Base-by-base conservation (phyloP, 2,797 vertebrate genomes). In the Pseudochirops cupreus region DNA sequence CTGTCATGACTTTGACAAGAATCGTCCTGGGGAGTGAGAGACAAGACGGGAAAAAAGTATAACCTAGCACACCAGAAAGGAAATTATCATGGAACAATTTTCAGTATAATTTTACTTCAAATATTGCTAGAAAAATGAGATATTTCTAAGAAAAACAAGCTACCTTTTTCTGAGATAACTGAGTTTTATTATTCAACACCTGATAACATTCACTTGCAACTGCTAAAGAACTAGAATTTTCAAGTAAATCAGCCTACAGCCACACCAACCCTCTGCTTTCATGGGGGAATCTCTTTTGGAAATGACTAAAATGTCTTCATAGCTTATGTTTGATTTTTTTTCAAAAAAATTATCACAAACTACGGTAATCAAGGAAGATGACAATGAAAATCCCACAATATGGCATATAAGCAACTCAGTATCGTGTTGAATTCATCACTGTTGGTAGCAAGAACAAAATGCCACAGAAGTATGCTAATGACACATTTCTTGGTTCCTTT, bases 131-230 rank as follows among this genome's bases (percentile, higher is more conserved):
- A 67, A 67, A 58, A 67, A 2, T 67, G 62, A 18, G 31, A 18
- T 14, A 62, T 33, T 62, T 62, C 14, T 62, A 62, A 33, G 31
- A 33, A 67, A 67, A 67, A n/a, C 53, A 52, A 52, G 52, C 52
- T 52, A 52, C 2, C 52, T 52, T 52, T 52, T 52, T 28, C 56
- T 94, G 91, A 96, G 92, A 96, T 91, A 96, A 96, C 5, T 4
- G 94, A 21, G 56, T 96, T 98, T 97, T 97, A 97, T 97, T 97
- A 28, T 91, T 91, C 33, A 56, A 55, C 91, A 87, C 57, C 93
- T 94, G 53, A 97, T 50, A 54, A 92, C 46, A 55, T 33, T 89
- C 11, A 56, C 24, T 57, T 91, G 55, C 92, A 82, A 50, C 39
- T 28, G 13, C 0, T 16, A 50, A 91, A 57, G 56, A 82, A 24